phyloP scores from a whole-genome alignment of 2,888 invertebrate species.

The Parapristionchus giblindavisi region DNA sequence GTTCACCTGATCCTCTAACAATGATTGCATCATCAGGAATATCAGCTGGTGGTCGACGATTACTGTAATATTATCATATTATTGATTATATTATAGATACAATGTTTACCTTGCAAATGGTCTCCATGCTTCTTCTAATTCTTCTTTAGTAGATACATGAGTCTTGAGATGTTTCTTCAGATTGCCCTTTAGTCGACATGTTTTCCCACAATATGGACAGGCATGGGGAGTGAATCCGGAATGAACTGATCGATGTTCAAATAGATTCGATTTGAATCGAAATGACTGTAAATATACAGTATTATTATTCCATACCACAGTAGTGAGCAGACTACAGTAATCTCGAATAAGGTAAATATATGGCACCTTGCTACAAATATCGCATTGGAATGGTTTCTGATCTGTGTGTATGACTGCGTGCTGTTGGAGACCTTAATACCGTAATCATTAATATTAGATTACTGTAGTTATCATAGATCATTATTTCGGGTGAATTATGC shows the following conservation, averaged over 20 bases:
- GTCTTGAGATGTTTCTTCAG: conserved; percentile 69
- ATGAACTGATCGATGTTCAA: conserved; percentile 69
- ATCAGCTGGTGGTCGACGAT: conserved; percentile 67
- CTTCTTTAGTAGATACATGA: conserved; percentile 68
- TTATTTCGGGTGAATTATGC: neutral
- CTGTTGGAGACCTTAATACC: conserved; percentile 66
- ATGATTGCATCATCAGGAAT: conserved; percentile 68
- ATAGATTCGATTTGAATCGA: conserved; percentile 69
- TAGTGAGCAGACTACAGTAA: neutral
- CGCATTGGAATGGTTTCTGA: conserved; percentile 69
- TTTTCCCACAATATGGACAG: conserved; percentile 69
- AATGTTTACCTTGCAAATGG: conserved; percentile 66
- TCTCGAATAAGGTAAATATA: neutral
- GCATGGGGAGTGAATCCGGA: conserved; percentile 67
- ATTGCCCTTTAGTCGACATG: conserved; percentile 68
- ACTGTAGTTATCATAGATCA: neutral
- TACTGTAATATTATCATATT: conserved; percentile 51
- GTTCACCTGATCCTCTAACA: conserved; percentile 61
- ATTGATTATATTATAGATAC: neutral
- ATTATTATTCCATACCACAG: neutral
- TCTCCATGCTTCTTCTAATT: conserved; percentile 69
- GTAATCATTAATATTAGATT: neutral
- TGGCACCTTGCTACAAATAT: conserved; percentile 66
- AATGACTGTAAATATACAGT: conserved; percentile 41
- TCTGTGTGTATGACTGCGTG: conserved; percentile 70